A percentile compares a stretch with the other conserved stretches of the same genome.
These are phyloP conservation scores for Dicaeum eximium DNA, from an alignment of 2,113 vertebrate species.

Conservation along the genomic window DNA sequence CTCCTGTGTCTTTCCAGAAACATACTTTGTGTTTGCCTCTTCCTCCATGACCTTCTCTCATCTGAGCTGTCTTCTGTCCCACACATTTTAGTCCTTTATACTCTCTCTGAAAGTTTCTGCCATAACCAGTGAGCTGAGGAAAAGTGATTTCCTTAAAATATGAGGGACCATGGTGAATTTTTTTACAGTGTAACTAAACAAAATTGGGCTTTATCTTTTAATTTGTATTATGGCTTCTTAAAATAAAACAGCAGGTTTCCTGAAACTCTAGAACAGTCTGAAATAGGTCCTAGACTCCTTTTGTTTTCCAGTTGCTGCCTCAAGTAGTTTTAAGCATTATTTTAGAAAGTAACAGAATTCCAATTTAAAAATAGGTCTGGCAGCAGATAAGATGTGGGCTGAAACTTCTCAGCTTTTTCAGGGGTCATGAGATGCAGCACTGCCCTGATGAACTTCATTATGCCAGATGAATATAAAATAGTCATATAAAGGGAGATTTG, in stretches of 20 bases:
- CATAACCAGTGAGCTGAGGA: not conserved
- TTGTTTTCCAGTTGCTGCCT: not conserved
- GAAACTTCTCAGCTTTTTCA: constrained; percentile 19
- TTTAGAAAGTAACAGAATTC: not conserved
- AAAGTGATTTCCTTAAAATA: not conserved
- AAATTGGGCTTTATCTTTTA: not conserved
- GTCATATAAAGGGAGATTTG: not conserved
- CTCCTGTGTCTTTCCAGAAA: not conserved
- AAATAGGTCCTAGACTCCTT: not conserved
- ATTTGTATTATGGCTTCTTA: not conserved
- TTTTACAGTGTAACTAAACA: not conserved
- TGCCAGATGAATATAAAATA: constrained; percentile 19
- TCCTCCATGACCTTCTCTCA: not conserved
- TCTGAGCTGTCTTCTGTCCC: not conserved
- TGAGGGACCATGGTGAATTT: not conserved
- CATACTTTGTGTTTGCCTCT: not conserved
- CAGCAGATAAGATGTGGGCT: not conserved
- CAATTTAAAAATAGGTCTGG: not conserved
- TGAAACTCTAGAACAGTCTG: not conserved
- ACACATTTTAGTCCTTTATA: not conserved
- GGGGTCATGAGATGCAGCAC: not conserved
- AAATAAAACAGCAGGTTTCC: not conserved
- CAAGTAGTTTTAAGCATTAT: not conserved
- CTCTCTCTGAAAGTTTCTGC: not conserved
- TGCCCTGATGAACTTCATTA: constrained; percentile 37